These are phyloP conservation scores for Bufo gargarizans DNA, from an alignment of 2,113 vertebrate species.

Conservation along the genomic window DNA sequence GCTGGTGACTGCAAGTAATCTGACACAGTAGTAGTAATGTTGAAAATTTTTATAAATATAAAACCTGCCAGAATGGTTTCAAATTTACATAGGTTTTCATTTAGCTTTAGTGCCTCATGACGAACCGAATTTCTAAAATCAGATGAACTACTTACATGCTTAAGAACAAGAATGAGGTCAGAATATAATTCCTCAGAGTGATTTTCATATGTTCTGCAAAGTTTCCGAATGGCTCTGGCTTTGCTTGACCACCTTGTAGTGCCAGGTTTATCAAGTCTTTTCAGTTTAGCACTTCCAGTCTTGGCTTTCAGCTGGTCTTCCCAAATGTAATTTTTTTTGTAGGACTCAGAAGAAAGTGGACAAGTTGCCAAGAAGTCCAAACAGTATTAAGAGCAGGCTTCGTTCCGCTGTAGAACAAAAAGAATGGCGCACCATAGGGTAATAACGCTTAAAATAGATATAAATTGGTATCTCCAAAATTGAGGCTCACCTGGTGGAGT, in stretches of 20 bases:
- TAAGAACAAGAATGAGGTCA: neutral
- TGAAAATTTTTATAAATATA: slow-evolving; percentile 1
- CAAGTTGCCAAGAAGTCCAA: too few species aligned
- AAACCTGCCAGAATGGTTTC: neutral
- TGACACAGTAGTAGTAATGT: neutral
- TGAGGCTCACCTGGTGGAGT: too few species aligned
- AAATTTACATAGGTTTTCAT: neutral
- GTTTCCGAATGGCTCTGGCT: neutral
- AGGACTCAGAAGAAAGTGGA: too few species aligned
- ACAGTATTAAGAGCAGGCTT: too few species aligned
- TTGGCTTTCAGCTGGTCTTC: neutral
- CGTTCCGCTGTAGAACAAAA: too few species aligned
- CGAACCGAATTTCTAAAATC: neutral
- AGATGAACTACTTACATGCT: neutral
- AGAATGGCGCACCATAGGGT: too few species aligned
- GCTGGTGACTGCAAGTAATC: too few species aligned
- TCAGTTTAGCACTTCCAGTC: neutral
- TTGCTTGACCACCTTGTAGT: slow-evolving; percentile 7
- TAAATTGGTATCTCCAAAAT: too few species aligned
- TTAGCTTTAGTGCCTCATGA: neutral
- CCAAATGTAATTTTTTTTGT: too few species aligned
- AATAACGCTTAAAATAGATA: too few species aligned
- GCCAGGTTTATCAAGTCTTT: neutral
- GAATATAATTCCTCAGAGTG: too few species aligned
- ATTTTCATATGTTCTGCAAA: neutral